Base-by-base conservation (phyloP, 2,797 vertebrate genomes). In the Diplodus puntazzo region DNA sequence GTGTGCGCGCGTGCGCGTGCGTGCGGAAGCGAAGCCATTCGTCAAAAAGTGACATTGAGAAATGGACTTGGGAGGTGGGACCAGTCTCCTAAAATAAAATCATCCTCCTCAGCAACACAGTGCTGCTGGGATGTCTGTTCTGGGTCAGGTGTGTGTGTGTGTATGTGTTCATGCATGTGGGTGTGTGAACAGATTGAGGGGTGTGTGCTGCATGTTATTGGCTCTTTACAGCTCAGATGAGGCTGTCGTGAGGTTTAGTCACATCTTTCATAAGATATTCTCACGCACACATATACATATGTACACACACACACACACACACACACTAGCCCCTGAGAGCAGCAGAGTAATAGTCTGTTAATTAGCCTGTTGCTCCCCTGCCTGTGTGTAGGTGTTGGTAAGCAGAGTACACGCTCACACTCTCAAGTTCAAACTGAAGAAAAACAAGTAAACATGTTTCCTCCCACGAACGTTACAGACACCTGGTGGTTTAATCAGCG, bases 351-450 rank as follows among this genome's bases (percentile, higher is more conserved):
- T 89, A 85, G 87, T 81, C 82, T 84, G 86, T 89, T 93, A 89
- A 90, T 92, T 88, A 89, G 86, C 82, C 79, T 82, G 88, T 88
- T 87, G 88, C 85, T 88, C 84, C 82, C 81, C 83, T 80, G 84
- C 82, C 65, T 74, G 80, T 62, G 79, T 84, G 87, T 79, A 75
- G 87, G 86, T 45, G 83, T 81, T 14, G 50, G 65, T 54, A 65
- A 77, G 78, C 84, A 75, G 39, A 81, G 54, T 55, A 71, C 70
- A 60, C 53, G 61, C 77, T 71, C 77, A 34, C 50, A 18, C 77
- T 72, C 42, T 66, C 39, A 7, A 61, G 55, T 63, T 83, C 63
- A 67, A 63, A 55, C 49, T 27, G 49, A 83, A 85, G 81, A 91
- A 88, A 87, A 88, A 86, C 80, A 92, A 80, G 83, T 73, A 80